These are phyloP conservation scores for Euglossa dilemma DNA, from an alignment of 1,140 invertebrate genomes.

Conservation along the genomic window DNA sequence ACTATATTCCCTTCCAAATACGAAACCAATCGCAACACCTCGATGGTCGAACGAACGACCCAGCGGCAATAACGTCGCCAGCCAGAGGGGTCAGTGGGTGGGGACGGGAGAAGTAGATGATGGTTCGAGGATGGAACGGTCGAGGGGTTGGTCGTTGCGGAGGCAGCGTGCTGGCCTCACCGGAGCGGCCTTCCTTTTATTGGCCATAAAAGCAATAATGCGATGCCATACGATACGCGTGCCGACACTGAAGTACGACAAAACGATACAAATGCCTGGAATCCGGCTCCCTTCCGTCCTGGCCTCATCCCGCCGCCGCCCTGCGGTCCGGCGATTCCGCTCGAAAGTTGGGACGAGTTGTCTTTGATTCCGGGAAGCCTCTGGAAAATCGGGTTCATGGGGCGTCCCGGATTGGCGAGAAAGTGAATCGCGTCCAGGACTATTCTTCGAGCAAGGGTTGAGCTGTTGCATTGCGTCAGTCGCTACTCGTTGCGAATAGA, in stretches of 20 bases:
- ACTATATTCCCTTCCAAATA: slow-evolving; percentile 77
- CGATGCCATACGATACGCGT: slow-evolving; percentile 76
- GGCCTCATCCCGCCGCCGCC: neutral
- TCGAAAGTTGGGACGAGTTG: slow-evolving; percentile 5
- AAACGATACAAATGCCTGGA: slow-evolving; percentile 78
- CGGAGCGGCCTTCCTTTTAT: slow-evolving; percentile 77
- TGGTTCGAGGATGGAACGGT: slow-evolving; percentile 57
- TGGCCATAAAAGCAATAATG: slow-evolving; percentile 82
- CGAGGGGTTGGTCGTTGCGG: slow-evolving; percentile 61
- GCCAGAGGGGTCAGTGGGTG: slow-evolving; percentile 22
- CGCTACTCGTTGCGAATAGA: neutral
- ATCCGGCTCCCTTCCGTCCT: slow-evolving; percentile 53
- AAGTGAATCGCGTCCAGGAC: neutral
- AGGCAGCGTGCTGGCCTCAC: slow-evolving; percentile 50
- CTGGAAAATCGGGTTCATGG: neutral
- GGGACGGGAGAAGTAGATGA: slow-evolving; percentile 38
- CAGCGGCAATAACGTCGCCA: slow-evolving; percentile 74
- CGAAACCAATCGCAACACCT: slow-evolving; percentile 82
- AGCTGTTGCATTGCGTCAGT: neutral
- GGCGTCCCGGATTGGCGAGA: neutral
- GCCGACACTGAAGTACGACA: slow-evolving; percentile 74
- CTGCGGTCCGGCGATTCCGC: slow-evolving; percentile 14
- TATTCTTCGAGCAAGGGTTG: neutral
- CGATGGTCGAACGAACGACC: slow-evolving; percentile 71
- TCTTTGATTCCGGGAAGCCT: slow-evolving; percentile 25